Evolutionary conservation across 1,140 invertebrate species (phyloP), one percentile per base, ranked within the genome.

Genomic region (Nylanderia fulva): DNA sequence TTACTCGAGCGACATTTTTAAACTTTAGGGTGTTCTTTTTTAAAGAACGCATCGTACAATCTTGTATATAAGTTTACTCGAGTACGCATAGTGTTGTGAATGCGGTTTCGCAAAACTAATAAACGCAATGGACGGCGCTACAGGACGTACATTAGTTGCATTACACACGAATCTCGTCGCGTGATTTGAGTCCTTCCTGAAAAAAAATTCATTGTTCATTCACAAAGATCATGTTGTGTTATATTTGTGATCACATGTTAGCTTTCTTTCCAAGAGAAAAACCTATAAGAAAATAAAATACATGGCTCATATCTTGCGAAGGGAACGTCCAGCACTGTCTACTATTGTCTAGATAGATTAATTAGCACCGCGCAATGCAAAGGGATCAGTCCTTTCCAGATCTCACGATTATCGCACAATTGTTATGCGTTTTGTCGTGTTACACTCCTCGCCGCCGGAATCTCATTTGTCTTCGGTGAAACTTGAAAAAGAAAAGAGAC

Each of bases 21-120:
- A 58, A n/a, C 8, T 80, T 48, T 71, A n/a, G 63, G 15, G 52
- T 52, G 24, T 79, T 79, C 63, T 79, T 39, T 45, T 29, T 68
- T 36, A 39, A 48, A 45, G 13, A 48, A 79, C 21, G 33, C 33
- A 39, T 48, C 29, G 15, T 84, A 90, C 79, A 60, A 86, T 29
- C 45, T 36, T 91, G 90, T 91, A 91, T 84, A 91, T 91, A 91
- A 33, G 75, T 85, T 54, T 39, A n/a, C 11, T 76, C 39, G 61
- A 60, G 36, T 48, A 56, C 8, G 29, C 29, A 79, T 75, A 68
- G 60, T 56, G 61, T 87, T 84, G 60, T 54, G 39, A 77, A 48
- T 48, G 45, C 29, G 48, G 68, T 74, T 86, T 74, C 39, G 45
- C 33, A 18, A 82, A 85, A 27, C 15, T 39, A 36, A 66, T 48